Evolutionary conservation across 2,888 invertebrate species (phyloP).

Genomic region (Ophioninae sp.): DNA sequence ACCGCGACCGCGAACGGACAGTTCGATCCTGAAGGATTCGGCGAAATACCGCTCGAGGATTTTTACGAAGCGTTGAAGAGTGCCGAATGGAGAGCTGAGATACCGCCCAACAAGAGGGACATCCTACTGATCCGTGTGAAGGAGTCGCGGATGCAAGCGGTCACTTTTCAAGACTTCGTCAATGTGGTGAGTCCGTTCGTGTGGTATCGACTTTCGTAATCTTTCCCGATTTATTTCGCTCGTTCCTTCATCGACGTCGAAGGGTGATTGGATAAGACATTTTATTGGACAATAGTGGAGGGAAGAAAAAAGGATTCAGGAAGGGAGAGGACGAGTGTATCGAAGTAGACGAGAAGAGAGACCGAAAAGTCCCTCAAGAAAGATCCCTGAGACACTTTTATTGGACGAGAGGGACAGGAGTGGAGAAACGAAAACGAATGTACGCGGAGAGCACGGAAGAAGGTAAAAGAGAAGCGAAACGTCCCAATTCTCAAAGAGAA

Average conservation of each 20-base stretch:
- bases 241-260: not conserved
- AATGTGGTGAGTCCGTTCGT: constrained; percentile 90
- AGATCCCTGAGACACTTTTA: no score
- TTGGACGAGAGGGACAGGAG: not conserved
- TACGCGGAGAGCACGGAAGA: not conserved
- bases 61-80: constrained; percentile 89
- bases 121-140: constrained; percentile 80
- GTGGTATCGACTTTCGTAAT: not conserved
- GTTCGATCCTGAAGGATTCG: constrained; percentile 96
- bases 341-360: not conserved
- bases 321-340: not conserved
- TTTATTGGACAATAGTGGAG: not conserved
- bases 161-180: constrained; percentile 96
- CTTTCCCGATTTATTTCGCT: not conserved
- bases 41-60: constrained; percentile 94
- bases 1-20: constrained; percentile 79
- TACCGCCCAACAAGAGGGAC: constrained; percentile 89
- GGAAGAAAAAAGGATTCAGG: not conserved
- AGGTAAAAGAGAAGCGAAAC: not conserved
- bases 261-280: not conserved
- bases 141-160: constrained; percentile 83
- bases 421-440: not conserved
- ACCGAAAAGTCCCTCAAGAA: not conserved
- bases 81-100: constrained; percentile 89
- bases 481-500: constrained; percentile 1